These are phyloP conservation scores for Pachypanchax playfairii DNA, from an alignment of 2,113 vertebrate genomes.

Conservation along the genomic window DNA sequence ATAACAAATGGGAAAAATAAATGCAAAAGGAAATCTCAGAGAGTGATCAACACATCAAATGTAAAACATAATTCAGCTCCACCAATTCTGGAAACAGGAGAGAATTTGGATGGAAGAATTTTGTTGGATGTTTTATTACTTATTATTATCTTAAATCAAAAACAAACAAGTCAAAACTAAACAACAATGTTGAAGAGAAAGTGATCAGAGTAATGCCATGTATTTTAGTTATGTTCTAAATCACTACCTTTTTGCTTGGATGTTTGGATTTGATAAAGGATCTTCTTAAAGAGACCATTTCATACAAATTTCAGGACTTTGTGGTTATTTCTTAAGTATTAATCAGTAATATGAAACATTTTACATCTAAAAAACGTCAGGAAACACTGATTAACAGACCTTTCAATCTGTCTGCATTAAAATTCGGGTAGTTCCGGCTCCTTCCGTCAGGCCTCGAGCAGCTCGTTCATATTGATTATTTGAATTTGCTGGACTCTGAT, in stretches of 20 bases:
- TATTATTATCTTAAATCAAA: neutral
- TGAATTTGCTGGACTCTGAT: too few species aligned
- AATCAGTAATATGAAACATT: too few species aligned
- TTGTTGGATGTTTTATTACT: neutral
- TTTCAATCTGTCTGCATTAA: too few species aligned
- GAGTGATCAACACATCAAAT: neutral
- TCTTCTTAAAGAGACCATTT: too few species aligned
- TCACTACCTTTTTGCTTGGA: neutral
- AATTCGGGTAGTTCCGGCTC: too few species aligned
- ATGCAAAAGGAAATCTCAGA: neutral
- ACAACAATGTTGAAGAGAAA: neutral
- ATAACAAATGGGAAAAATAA: neutral
- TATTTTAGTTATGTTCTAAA: neutral
- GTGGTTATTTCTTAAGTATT: too few species aligned
- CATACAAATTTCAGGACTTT: too few species aligned
- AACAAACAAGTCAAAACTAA: neutral
- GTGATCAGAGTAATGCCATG: neutral
- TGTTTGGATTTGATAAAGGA: neutral
- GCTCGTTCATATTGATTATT: too few species aligned
- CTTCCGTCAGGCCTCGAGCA: too few species aligned
- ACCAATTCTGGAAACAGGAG: neutral
- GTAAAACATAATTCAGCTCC: neutral
- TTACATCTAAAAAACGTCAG: too few species aligned
- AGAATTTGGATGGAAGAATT: constrained; percentile 1
- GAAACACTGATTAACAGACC: too few species aligned